A percentile compares a stretch with the other conserved stretches of the same genome.
Conservation (phyloP, 2,888 invertebrate species). For the Leptopterna dolabrata region DNA sequence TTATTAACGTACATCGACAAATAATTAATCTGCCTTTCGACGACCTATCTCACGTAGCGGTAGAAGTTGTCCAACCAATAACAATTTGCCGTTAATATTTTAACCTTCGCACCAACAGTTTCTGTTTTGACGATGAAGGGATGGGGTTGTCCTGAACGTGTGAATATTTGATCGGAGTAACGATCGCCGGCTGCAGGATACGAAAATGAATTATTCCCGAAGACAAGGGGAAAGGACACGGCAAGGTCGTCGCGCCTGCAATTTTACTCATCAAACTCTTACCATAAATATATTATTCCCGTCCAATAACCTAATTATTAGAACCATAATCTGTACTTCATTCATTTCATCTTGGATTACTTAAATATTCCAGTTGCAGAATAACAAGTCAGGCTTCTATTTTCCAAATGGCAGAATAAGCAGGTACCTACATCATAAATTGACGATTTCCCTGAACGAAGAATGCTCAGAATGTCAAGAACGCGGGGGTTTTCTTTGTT, state of each 20-base stretch:
- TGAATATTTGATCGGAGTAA: neutral
- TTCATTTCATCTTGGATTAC: too few species aligned
- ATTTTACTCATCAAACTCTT: neutral
- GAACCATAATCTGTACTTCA: too few species aligned
- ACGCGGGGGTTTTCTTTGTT: too few species aligned
- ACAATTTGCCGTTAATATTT: neutral
- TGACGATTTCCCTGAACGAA: too few species aligned
- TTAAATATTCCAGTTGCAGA: too few species aligned
- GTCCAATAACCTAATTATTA: neutral
- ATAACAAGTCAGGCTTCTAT: too few species aligned
- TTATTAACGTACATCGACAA: neutral
- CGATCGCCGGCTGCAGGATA: neutral
- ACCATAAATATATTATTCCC: neutral
- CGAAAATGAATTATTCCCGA: neutral
- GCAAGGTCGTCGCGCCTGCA: neutral
- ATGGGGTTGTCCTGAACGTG: neutral
- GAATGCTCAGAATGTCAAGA: too few species aligned
- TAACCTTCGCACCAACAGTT: neutral
- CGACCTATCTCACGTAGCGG: neutral
- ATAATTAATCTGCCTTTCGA: neutral
- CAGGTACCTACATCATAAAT: too few species aligned
- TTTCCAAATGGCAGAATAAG: too few species aligned
- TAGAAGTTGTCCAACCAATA: neutral
- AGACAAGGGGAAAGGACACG: neutral
- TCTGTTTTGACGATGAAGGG: neutral